Evolutionary conservation across 2,797 vertebrate genomes (phyloP).

Genomic region (Anas capensis): DNA sequence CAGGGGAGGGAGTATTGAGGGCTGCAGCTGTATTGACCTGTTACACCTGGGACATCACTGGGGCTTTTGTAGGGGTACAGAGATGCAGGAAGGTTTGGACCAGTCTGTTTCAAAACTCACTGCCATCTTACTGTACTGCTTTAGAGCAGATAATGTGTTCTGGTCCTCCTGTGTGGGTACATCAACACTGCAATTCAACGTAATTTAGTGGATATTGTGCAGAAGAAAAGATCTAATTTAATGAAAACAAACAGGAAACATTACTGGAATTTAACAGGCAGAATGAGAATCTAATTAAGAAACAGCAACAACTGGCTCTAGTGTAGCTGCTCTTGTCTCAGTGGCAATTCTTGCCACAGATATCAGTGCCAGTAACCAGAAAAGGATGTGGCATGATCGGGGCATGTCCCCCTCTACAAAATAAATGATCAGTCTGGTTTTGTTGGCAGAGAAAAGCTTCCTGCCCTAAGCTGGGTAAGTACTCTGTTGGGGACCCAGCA

Average conservation of each 20-base stretch:
- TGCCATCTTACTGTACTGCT: not conserved
- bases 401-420: not conserved
- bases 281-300: constrained; percentile 58
- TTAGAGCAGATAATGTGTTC: not conserved
- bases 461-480: constrained; percentile 18
- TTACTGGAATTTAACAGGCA: constrained; percentile 45
- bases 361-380: not conserved
- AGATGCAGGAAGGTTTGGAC: not conserved
- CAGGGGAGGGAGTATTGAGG: not conserved
- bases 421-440: not conserved
- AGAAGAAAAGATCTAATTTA: constrained; percentile 42
- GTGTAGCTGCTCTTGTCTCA: not conserved
- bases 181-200: not conserved
- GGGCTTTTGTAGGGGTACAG: not conserved
- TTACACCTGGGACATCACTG: accelerated
- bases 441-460: not conserved
- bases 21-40: not conserved
- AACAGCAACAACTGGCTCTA: constrained; percentile 14
- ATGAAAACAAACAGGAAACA: constrained; percentile 52
- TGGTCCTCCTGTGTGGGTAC: not conserved
- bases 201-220: not conserved
- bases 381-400: not conserved
- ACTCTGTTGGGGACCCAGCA: not conserved
- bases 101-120: not conserved
- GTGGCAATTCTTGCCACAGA: constrained; percentile 23